These are phyloP conservation scores for Nerophis lumbriciformis DNA, from an alignment of 2,113 vertebrate genomes.

Conservation along the genomic window DNA sequence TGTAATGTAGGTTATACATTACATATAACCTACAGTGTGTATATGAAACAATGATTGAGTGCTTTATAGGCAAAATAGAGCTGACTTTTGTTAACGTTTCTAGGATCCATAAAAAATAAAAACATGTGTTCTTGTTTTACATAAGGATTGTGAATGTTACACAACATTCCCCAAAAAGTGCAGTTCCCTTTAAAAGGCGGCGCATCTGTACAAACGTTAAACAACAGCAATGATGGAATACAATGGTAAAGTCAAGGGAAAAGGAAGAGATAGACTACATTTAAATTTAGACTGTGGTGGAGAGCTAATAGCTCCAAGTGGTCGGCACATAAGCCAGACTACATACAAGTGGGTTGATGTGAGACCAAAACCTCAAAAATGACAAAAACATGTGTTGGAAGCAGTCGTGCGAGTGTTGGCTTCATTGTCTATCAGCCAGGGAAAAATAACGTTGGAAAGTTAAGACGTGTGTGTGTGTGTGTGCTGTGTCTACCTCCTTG, in stretches of 20 bases:
- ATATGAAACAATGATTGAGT: too few species aligned
- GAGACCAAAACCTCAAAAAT: constrained; percentile 24
- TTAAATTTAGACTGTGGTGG: constrained; percentile 60
- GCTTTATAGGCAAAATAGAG: too few species aligned
- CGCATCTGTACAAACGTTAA: constrained; percentile 22
- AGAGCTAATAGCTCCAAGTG: constrained; percentile 54
- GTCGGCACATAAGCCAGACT: constrained; percentile 10
- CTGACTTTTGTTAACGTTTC: too few species aligned
- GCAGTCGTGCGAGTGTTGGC: neutral
- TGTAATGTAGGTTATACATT: too few species aligned
- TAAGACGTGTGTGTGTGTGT: neutral
- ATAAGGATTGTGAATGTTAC: too few species aligned
- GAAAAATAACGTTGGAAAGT: neutral
- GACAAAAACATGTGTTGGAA: constrained; percentile 29
- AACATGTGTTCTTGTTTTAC: too few species aligned
- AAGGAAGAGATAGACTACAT: constrained; percentile 15
- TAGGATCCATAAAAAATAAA: too few species aligned
- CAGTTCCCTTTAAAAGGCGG: constrained; percentile 23
- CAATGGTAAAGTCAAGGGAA: constrained; percentile 21
- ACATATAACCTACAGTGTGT: too few species aligned
- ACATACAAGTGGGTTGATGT: neutral
- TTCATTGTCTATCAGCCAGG: neutral
- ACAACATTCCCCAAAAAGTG: too few species aligned
- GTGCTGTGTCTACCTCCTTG: constrained; percentile 81
- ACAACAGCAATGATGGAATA: constrained; percentile 55